Conservation (phyloP, 2,888 invertebrate genomes). For the Drosophila paracracens region DNA sequence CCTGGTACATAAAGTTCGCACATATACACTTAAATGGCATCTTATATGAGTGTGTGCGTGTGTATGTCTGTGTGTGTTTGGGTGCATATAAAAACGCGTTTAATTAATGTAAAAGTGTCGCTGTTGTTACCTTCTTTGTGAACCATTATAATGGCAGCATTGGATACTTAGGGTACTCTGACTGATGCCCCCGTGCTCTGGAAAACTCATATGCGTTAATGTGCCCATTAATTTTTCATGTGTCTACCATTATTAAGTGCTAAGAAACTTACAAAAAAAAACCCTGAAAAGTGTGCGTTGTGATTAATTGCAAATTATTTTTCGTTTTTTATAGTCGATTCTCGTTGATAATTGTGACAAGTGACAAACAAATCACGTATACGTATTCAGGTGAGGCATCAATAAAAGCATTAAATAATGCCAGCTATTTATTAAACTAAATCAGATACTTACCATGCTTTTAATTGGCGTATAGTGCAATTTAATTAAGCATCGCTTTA, state of each 20-base stretch:
- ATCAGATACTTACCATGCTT: not conserved
- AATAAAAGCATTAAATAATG: not conserved
- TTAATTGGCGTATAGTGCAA: slow-evolving; percentile 4
- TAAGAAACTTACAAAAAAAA: slow-evolving; percentile 34
- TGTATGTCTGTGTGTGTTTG: slow-evolving; percentile 9
- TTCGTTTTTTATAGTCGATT: slow-evolving; percentile 23
- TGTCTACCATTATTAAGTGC: slow-evolving; percentile 62
- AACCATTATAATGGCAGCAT: slow-evolving; percentile 42
- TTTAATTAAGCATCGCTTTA: slow-evolving; percentile 5
- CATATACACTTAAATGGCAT: slow-evolving; percentile 19
- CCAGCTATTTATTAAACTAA: not conserved
- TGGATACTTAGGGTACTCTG: slow-evolving; percentile 39
- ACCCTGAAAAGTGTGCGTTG: not conserved
- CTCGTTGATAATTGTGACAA: slow-evolving; percentile 5
- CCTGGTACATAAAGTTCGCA: slow-evolving; percentile 37
- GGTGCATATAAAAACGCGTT: slow-evolving; percentile 76
- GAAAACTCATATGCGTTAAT: slow-evolving; percentile 60
- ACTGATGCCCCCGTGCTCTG: slow-evolving; percentile 10
- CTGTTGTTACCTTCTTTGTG: slow-evolving; percentile 47
- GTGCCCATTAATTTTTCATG: slow-evolving; percentile 63
- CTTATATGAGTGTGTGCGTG: slow-evolving; percentile 9
- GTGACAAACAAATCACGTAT: slow-evolving; percentile 18
- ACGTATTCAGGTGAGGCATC: slow-evolving; percentile 33
- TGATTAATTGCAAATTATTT: slow-evolving; percentile 31
- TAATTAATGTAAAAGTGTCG: slow-evolving; percentile 79